Base-by-base conservation (phyloP, 2,113 vertebrate genomes). In the Prunella himalayana region DNA sequence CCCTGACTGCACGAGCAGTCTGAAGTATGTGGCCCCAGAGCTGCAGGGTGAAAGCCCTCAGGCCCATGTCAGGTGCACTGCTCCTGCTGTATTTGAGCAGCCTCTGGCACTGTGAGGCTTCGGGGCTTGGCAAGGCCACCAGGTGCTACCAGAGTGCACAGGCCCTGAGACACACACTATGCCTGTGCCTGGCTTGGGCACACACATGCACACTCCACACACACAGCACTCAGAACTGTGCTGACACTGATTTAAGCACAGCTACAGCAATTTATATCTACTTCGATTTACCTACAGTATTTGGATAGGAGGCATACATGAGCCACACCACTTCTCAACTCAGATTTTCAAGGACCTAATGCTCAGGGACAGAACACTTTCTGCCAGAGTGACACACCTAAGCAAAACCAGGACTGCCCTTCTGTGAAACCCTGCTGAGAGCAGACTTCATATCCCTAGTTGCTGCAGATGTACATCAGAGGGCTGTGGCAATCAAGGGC, bases 11-110 rank as follows among this genome's bases (percentile, higher is more conserved):
- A 31, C 0, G 0, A 75, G 51, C 7, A 61, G 31, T 18, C n/a
- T 0, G 0, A 77, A 1, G 10, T 3, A 20, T 0, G 0, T 0
- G 15, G 42, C 13, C 7, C 19, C 0, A 0, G 23, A 84, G 47
- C 22, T 0, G 0, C 30, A 45, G n/a, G 17, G 33, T 41, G n/a
- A 66, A 49, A 65, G 42, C 57, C 7, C 27, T 63, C 0, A 0
- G 15, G 33, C 21, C 16, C 2, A 0, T 19, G 39, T 15, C 23
- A 42, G 24, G 21, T 13, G 15, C 3, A 5, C 37, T 70, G 53
- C 23, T 70, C 25, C 27, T 45, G 24, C 45, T 1, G 1, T 0
- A 8, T 70, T 20, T 31, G 35, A 64, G 44, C 73, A 87, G 47
- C 0, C 0, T 3, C 35, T 30, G 33, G 16, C 35, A 37, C 10